A percentile compares a stretch with the other conserved stretches of the same genome.
phyloP scores from a whole-genome alignment of 1,140 invertebrate genomes.

The Samia ricini region DNA sequence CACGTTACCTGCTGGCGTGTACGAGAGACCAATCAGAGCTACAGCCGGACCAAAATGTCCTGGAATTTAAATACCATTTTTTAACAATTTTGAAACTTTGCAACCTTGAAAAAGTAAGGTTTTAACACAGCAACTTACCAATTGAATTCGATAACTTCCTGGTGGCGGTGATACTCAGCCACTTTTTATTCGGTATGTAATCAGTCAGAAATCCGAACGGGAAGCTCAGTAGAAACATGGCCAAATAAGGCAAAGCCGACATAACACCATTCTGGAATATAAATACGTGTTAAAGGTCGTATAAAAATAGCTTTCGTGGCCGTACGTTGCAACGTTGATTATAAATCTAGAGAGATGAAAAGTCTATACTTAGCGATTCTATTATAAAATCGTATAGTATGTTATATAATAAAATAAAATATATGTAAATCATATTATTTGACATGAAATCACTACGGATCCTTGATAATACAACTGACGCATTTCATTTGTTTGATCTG shows the following conservation, averaged over 20 bases:
- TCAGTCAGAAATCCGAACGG: constrained; percentile 81
- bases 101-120: not conserved
- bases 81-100: not conserved
- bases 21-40: constrained; percentile 81
- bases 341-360: not conserved
- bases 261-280: constrained; percentile 31
- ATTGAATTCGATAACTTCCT: constrained; percentile 82
- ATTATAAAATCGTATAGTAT: too few relatives aligned
- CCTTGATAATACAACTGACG: too few relatives aligned
- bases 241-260: constrained; percentile 42
- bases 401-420: too few relatives aligned
- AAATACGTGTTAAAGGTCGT: not conserved
- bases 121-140: constrained; percentile 51
- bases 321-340: not conserved
- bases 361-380: not conserved
- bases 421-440: too few relatives aligned
- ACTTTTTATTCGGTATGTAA: constrained; percentile 74
- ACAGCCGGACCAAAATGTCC: constrained; percentile 79
- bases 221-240: constrained; percentile 83
- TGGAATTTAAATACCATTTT: constrained; percentile 22
- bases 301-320: not conserved
- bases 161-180: constrained; percentile 66
- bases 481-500: too few relatives aligned
- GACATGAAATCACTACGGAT: too few relatives aligned
- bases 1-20: constrained; percentile 70